Evolutionary conservation across 2,888 invertebrate genomes (phyloP).

Genomic region (Gerris lacustris): DNA sequence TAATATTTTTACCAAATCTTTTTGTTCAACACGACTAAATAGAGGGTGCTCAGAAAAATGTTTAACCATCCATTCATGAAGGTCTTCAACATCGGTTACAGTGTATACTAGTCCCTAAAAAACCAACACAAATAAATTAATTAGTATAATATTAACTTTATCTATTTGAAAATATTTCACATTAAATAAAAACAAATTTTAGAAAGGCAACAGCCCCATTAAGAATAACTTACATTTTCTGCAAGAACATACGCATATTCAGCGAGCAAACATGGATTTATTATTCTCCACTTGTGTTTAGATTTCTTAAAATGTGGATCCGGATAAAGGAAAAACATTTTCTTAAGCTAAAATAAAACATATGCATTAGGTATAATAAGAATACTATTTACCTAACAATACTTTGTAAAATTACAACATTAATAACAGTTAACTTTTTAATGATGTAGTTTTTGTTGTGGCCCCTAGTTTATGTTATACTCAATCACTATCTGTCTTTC

Average conservation of each 20-base stretch:
- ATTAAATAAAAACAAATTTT: neutral
- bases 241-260: constrained; percentile 93
- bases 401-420: no score
- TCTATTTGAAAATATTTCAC: no score
- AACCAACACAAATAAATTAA: constrained; percentile 19
- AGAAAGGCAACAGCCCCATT: neutral
- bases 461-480: no score
- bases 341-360: constrained; percentile 54
- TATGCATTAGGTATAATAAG: neutral
- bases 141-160: no score
- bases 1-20: constrained; percentile 53
- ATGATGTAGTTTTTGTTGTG: no score
- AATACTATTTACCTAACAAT: no score
- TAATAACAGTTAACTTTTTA: no score
- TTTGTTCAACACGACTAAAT: constrained; percentile 59
- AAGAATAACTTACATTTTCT: constrained; percentile 51
- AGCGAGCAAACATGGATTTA: constrained; percentile 79
- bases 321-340: constrained; percentile 98
- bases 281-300: constrained; percentile 98
- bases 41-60: constrained; percentile 85
- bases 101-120: constrained; percentile 81
- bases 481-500: no score
- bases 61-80: constrained; percentile 92
- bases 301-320: constrained; percentile 99
- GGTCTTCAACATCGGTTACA: constrained; percentile 92